Evolutionary conservation across 2,113 vertebrate genomes (phyloP).

Genomic region (Silurus glanis): DNA sequence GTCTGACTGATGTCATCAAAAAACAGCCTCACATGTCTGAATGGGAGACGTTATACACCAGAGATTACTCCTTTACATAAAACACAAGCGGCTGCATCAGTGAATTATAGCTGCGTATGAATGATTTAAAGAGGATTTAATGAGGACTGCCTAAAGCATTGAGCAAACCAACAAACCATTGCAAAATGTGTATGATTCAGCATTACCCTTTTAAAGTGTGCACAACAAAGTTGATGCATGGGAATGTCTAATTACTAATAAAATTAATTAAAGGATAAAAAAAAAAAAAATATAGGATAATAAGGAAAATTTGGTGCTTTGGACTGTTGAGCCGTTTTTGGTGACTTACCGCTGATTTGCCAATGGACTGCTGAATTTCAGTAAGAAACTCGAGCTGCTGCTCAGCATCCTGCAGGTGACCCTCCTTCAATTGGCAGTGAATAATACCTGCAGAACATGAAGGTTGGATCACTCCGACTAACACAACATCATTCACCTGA

Average conservation of each 20-base stretch:
- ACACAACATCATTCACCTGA: neutral
- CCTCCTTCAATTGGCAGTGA: slow-evolving; percentile 86
- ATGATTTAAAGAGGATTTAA: slow-evolving; percentile 7
- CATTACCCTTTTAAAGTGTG: neutral
- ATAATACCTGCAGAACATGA: slow-evolving; percentile 80
- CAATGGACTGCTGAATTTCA: slow-evolving; percentile 90
- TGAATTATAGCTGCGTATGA: neutral
- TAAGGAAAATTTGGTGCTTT: neutral
- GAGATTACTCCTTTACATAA: slow-evolving; percentile 1
- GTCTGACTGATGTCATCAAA: slow-evolving; percentile 13
- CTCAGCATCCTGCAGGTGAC: slow-evolving; percentile 87
- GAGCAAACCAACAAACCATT: neutral
- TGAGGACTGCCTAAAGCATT: neutral
- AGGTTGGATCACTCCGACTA: neutral
- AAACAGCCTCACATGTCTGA: neutral
- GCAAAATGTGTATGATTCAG: neutral
- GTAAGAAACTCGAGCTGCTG: slow-evolving; percentile 92
- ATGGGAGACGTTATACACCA: neutral
- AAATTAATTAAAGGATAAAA: neutral
- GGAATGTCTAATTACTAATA: neutral
- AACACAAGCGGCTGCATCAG: slow-evolving; percentile 11
- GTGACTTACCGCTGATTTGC: slow-evolving; percentile 83
- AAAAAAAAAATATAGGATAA: too few species aligned
- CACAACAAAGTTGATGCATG: neutral
- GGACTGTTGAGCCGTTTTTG: neutral